phyloP scores from a whole-genome alignment of 2,888 invertebrate genomes.

The Busseola fusca region DNA sequence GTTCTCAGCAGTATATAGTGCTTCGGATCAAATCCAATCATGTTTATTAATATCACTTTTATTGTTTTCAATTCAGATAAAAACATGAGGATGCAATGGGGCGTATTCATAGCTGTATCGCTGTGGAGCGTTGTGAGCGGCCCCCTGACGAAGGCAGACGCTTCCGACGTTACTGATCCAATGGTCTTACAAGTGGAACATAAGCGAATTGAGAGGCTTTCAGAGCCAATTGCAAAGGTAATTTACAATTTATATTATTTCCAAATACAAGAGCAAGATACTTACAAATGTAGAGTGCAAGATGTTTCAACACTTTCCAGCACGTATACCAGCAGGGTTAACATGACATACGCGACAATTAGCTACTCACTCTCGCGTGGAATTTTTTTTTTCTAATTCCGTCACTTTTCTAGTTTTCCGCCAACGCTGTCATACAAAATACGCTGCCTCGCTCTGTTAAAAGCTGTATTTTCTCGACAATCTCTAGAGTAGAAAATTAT shows the following conservation, averaged over 20 bases:
- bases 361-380: neutral
- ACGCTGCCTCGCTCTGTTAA: neutral
- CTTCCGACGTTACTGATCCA: constrained; percentile 48
- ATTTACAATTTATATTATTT: neutral
- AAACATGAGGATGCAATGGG: constrained; percentile 47
- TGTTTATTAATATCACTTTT: neutral
- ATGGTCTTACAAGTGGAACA: constrained; percentile 48
- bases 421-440: neutral
- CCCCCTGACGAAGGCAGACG: constrained; percentile 28
- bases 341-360: neutral
- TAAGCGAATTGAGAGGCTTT: constrained; percentile 41
- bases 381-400: neutral
- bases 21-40: neutral
- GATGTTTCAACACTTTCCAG: neutral
- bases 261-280: neutral
- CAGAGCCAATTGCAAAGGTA: constrained; percentile 53
- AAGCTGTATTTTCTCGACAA: neutral
- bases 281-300: neutral
- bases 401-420: neutral
- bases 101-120: constrained; percentile 32
- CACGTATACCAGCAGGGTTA: no score
- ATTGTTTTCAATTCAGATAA: constrained; percentile 29
- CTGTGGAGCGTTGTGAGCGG: constrained; percentile 44
- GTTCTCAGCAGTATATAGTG: neutral
- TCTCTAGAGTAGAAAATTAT: neutral